A percentile compares a stretch with the other conserved stretches of the same genome.
These are phyloP conservation scores for Nothobranchius furzeri DNA, from an alignment of 2,113 vertebrate species.

Conservation along the genomic window DNA sequence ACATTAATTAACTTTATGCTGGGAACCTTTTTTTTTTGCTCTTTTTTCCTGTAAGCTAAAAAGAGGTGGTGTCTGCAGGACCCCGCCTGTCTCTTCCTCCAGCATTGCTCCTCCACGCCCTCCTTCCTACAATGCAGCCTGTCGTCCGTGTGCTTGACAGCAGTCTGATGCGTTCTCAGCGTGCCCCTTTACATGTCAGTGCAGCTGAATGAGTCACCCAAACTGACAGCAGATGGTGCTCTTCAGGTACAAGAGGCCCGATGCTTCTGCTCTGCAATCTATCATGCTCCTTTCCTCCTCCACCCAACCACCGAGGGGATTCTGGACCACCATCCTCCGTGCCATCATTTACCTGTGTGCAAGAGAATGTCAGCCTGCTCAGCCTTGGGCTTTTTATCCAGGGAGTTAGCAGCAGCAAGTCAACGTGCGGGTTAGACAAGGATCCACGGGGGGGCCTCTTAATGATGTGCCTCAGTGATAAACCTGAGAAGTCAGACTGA, in stretches of 20 bases:
- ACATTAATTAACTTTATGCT: too few relatives aligned
- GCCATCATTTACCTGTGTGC: constrained; percentile 76
- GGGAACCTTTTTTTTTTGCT: too few relatives aligned
- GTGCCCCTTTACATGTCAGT: constrained; percentile 59
- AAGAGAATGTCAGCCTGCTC: constrained; percentile 72
- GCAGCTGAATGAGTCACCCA: constrained; percentile 68
- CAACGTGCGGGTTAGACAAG: constrained; percentile 64
- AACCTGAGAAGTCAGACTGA: constrained; percentile 63
- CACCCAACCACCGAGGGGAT: constrained; percentile 64
- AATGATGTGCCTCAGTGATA: constrained; percentile 75
- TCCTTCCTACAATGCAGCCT: constrained; percentile 43
- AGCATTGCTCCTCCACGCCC: constrained; percentile 4
- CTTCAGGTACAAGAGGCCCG: constrained; percentile 74
- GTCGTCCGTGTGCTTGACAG: constrained; percentile 50
- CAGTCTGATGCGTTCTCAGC: constrained; percentile 61
- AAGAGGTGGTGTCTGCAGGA: constrained; percentile 28
- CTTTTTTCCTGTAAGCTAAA: not conserved
- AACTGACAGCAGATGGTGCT: constrained; percentile 85
- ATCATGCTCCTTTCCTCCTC: constrained; percentile 74
- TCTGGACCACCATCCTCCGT: constrained; percentile 70
- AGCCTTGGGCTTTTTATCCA: constrained; percentile 70
- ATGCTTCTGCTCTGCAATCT: constrained; percentile 67
- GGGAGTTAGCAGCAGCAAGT: constrained; percentile 58
- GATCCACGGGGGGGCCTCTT: constrained; percentile 68
- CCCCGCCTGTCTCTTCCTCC: constrained; percentile 39